Conservation (phyloP, 1,140 invertebrate genomes). For the Augochlora pura region DNA sequence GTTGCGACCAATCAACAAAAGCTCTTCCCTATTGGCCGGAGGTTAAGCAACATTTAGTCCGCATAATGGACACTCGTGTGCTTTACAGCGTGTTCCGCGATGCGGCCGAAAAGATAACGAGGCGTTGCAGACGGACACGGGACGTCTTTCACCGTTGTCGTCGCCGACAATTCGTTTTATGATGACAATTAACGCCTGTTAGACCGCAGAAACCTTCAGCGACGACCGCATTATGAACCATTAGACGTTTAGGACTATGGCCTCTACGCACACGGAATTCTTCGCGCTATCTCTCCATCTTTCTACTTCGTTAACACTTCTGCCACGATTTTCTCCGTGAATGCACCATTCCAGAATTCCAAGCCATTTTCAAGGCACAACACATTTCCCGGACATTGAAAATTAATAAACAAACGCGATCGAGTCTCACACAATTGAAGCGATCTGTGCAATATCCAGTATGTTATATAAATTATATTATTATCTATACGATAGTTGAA, state of each 20-base stretch:
- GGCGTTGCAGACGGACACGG: not conserved
- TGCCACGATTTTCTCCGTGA: no score
- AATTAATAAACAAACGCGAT: no score
- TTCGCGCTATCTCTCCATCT: no score
- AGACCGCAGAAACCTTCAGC: not conserved
- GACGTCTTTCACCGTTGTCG: not conserved
- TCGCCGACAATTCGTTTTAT: constrained; percentile 15
- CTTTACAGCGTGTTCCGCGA: not conserved
- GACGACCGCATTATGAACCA: constrained; percentile 4
- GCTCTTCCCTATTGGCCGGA: not conserved
- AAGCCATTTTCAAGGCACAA: no score
- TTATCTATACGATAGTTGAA: no score
- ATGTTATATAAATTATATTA: no score
- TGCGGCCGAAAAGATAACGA: not conserved
- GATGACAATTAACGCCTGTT: constrained; percentile 42
- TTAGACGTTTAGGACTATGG: constrained; percentile 15
- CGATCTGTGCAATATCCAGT: no score
- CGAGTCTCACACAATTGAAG: no score
- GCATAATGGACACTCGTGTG: not conserved
- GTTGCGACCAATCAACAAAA: not conserved
- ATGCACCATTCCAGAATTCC: no score
- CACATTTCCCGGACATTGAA: no score
- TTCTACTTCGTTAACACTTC: no score
- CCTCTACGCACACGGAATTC: not conserved
- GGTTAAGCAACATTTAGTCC: constrained; percentile 4